phyloP scores from a whole-genome alignment of 2,888 invertebrate species.

The Andrena minutula region DNA sequence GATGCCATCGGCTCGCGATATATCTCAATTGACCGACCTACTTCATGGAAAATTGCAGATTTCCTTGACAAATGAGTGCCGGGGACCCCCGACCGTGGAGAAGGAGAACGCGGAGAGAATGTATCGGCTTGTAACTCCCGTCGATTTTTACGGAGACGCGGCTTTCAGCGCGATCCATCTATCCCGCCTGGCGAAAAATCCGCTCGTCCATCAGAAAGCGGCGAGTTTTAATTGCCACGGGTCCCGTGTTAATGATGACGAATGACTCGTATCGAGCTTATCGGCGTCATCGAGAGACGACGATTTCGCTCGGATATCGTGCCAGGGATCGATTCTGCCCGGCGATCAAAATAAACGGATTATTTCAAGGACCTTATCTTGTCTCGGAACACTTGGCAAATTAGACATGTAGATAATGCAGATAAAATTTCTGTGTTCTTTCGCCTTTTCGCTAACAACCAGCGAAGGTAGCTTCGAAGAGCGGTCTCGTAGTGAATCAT shows the following conservation, averaged over 20 bases:
- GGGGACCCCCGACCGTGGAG: neutral
- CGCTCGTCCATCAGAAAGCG: constrained; percentile 62
- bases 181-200: constrained; percentile 51
- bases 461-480: no score
- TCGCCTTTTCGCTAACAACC: no score
- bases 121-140: constrained; percentile 17
- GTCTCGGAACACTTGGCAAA: neutral
- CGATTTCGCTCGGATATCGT: constrained; percentile 1
- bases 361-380: neutral
- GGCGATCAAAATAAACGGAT: neutral
- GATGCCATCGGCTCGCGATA: constrained; percentile 47
- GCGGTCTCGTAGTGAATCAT: no score
- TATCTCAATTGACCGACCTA: constrained; percentile 44
- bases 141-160: constrained; percentile 26
- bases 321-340: neutral
- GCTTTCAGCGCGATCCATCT: constrained; percentile 53
- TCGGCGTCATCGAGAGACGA: constrained; percentile 37
- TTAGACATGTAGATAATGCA: neutral
- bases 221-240: constrained; percentile 63
- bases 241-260: constrained; percentile 60
- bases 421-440: no score
- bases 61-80: constrained; percentile 41
- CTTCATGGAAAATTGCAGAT: constrained; percentile 47
- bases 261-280: constrained; percentile 51
- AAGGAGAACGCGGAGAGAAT: neutral